These are phyloP conservation scores for Amblyraja radiata DNA, from an alignment of 2,797 vertebrate genomes.

Conservation along the genomic window DNA sequence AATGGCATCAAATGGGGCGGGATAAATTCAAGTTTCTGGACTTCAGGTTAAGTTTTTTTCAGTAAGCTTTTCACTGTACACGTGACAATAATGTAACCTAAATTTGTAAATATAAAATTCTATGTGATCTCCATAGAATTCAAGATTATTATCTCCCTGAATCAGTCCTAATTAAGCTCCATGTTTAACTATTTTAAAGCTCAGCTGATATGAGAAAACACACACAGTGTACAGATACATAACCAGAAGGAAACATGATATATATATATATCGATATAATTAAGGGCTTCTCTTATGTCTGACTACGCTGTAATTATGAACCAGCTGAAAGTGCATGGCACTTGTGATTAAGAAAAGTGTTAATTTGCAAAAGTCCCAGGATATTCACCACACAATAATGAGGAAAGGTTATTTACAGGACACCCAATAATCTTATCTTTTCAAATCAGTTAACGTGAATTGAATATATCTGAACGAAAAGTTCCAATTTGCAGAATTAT, in stretches of 20 bases:
- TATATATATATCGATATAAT: not conserved
- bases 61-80: too few relatives aligned
- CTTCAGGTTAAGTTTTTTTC: too few relatives aligned
- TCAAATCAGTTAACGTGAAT: not conserved
- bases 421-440: not conserved
- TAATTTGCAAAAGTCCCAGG: slow-evolving; percentile 7
- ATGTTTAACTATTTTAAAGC: not conserved
- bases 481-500: not conserved
- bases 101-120: not conserved
- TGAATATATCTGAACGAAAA: slow-evolving; percentile 4
- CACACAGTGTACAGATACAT: not conserved
- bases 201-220: not conserved
- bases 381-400: not conserved
- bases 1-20: too few relatives aligned
- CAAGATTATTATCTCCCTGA: not conserved
- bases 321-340: not conserved
- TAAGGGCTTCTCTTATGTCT: slow-evolving; percentile 20
- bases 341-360: not conserved
- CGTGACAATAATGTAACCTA: too few relatives aligned
- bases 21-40: too few relatives aligned
- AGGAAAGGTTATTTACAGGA: slow-evolving; percentile 20
- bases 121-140: not conserved
- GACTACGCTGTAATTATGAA: slow-evolving; percentile 21
- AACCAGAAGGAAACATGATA: not conserved
- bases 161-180: not conserved